Base-by-base conservation (phyloP, 2,797 vertebrate species). In the Loris lydekkerianus region DNA sequence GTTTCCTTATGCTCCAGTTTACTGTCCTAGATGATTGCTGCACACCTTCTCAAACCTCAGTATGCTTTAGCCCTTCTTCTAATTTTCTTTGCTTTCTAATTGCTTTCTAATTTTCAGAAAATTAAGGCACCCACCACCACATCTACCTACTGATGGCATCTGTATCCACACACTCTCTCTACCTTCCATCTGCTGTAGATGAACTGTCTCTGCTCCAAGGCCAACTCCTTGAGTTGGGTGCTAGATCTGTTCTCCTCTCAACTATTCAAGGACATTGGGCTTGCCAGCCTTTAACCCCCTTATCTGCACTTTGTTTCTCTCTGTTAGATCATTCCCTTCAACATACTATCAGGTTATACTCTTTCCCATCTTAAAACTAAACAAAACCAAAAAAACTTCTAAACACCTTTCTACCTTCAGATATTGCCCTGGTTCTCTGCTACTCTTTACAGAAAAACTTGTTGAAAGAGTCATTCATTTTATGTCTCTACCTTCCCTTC, bases 231-330 rank as follows among this genome's bases (percentile, higher is more conserved):
- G 14, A 70, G 56, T 56, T 76, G 40, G 21, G 17, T 86, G 18
- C 40, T 81, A 86, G 81, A 60, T n/a, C 34, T 86, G 23, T 46
- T 84, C 46, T 86, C 72, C n/a, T 89, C 82, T 69, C 31, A 95
- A 43, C 10, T 58, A 72, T 10, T 90, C 67, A 67, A 86, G 14
- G 23, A 82, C 27, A 37, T 7, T n/a, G 46, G 8, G 7, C 40
- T 25, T 89, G 34, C 2, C 72, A 46, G 29, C 25, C 73, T 7
- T 60, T 89, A 49, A 73, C 17, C 23, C 37, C 6, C 81, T 53
- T 75, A 21, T 60, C 29, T 89, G 89, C 20, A 78, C 10, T 78
- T 56, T 85, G 61, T 78, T 29, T 49, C 21, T 69, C 6, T 63
- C 21, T 23, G 9, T 18, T 20, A 9, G 37, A n/a, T 72, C 5